These are phyloP conservation scores for Drosophila carrolli DNA, from an alignment of 1,140 invertebrate genomes.

Conservation along the genomic window DNA sequence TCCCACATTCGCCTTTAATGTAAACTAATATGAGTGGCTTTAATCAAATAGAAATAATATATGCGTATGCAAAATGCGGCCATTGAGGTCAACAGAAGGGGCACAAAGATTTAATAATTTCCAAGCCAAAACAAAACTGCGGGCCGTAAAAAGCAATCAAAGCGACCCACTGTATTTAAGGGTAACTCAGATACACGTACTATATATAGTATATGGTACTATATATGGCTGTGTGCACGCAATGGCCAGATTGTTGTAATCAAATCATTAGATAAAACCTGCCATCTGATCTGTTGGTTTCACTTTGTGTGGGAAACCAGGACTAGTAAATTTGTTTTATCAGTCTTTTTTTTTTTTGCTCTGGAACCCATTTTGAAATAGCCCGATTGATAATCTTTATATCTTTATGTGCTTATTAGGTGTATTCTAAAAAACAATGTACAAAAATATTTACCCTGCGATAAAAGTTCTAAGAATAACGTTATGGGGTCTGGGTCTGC, in stretches of 20 bases:
- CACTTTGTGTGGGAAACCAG: neutral
- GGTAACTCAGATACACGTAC: neutral
- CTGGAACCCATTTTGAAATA: conserved; percentile 8
- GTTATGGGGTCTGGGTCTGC: neutral
- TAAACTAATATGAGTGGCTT: conserved; percentile 43
- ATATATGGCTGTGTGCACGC: conserved; percentile 2
- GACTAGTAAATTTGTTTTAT: conserved; percentile 2
- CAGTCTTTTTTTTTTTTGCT: neutral
- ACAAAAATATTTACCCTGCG: conserved; percentile 19
- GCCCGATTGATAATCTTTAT: conserved; percentile 38
- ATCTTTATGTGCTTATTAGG: conserved; percentile 29
- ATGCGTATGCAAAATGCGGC: conserved; percentile 34
- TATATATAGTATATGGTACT: neutral
- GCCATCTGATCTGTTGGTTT: conserved; percentile 3
- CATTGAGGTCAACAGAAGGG: conserved; percentile 39
- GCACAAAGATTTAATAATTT: conserved; percentile 25
- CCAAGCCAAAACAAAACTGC: conserved; percentile 17
- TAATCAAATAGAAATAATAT: conserved; percentile 32
- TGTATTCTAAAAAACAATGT: conserved; percentile 10
- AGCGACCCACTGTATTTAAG: conserved; percentile 1
- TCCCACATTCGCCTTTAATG: conserved; percentile 30
- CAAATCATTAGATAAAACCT: conserved; percentile 27
- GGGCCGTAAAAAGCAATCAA: conserved; percentile 17
- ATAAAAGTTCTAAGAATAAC: conserved; percentile 24
- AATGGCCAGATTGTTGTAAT: conserved; percentile 20